Evolutionary conservation across 2,888 invertebrate species (phyloP), one percentile per base, ranked within the genome.

Genomic region (Seira musarum): DNA sequence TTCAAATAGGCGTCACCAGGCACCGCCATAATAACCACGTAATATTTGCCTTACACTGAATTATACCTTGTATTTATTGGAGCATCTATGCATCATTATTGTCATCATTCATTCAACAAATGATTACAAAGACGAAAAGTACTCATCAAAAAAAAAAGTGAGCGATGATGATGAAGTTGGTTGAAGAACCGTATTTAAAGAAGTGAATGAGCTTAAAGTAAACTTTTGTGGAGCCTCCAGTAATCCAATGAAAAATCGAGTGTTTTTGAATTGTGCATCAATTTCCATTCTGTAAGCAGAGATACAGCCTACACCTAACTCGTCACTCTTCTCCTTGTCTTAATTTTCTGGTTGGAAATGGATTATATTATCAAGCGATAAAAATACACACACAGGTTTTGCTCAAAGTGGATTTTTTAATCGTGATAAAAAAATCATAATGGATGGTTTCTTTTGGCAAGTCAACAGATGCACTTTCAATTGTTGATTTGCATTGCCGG

Each of bases 211-310:
- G 49, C 49, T 49, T n/a, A 3, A 49, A 40, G 40, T n/a, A n/a
- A n/a, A n/a, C n/a, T n/a, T n/a, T n/a, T n/a, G n/a, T 40, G 40
- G 13, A 8, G 40, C 49, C 15, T 49, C 49, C 3, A 49, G 49
- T 49, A 49, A 66, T 35, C 21, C 15, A 49, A 68, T 21, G 53
- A 68, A 49, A 68, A 21, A 49, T 22, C 21, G 22, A 68, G 53
- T 53, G 68, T 49, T 53, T 49, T 53, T 68, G 53, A 68, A 68
- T 53, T 49, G 15, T 49, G 49, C 49, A 49, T 49, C 49, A 49
- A 49, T 49, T 49, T 49, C 15, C 49, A 49, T 49, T 49, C 49
- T 13, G 3, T n/a, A 49, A 8, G 15, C 49, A 49, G 3, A 8
- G 6, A 49, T 49, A 2, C 15, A 8, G 15, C 49, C 49, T 49